Conservation (phyloP, 2,797 vertebrate genomes). For the Poeciliopsis paucimaculata region DNA sequence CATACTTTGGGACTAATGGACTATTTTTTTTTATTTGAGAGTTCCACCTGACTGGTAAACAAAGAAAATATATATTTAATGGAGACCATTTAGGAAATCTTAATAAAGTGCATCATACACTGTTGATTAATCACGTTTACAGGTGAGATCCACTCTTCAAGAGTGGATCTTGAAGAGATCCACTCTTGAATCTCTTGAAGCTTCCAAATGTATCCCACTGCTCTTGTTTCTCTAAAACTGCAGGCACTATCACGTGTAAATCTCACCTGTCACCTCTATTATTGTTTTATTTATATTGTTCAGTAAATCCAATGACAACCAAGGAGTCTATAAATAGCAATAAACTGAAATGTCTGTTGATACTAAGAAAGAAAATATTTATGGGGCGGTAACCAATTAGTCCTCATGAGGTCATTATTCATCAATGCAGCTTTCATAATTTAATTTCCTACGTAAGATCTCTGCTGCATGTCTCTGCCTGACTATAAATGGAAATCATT, state of each 20-base stretch:
- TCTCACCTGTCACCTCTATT: not conserved
- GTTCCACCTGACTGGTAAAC: too few relatives aligned
- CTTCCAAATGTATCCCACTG: not conserved
- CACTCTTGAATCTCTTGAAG: not conserved
- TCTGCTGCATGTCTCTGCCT: not conserved
- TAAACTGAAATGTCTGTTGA: conserved; percentile 4
- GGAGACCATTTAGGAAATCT: not conserved
- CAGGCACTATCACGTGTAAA: not conserved
- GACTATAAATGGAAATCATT: not conserved
- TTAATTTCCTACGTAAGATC: not conserved
- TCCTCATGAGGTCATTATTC: not conserved
- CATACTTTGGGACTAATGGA: not conserved
- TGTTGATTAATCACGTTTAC: not conserved
- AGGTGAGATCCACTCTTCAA: not conserved
- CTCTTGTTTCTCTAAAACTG: conserved; percentile 5
- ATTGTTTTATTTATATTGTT: not conserved
- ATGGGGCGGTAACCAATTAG: not conserved
- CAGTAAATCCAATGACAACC: conserved; percentile 9
- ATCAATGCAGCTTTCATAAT: not conserved
- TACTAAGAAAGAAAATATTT: not conserved
- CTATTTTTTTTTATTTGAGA: not conserved
- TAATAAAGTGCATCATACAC: not conserved
- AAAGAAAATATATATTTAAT: not conserved
- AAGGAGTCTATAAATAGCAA: not conserved
- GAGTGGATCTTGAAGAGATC: too few relatives aligned